Conservation (phyloP, 2,797 vertebrate species). For the Propithecus deckenii region DNA sequence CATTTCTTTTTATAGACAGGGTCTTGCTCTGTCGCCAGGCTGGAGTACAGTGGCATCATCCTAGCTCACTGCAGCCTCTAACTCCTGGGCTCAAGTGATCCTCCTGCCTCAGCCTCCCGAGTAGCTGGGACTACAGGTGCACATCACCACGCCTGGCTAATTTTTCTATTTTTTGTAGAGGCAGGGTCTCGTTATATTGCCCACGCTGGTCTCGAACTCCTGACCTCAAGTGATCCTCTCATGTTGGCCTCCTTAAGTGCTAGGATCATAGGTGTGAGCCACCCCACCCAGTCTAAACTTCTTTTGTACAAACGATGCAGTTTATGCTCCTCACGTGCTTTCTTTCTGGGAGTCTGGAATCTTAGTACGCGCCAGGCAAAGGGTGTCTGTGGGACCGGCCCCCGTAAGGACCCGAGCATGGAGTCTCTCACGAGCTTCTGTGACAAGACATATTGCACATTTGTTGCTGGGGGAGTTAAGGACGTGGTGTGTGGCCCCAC, state of each 20-base stretch:
- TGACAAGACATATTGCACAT: no score
- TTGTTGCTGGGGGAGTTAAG: no score
- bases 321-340: background rate
- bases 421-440: background rate
- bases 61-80: background rate
- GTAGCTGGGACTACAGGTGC: background rate
- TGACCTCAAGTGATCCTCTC: background rate
- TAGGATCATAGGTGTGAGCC: no score
- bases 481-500: background rate
- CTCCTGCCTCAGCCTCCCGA: background rate
- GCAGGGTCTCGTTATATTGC: background rate
- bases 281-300: background rate
- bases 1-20: background rate
- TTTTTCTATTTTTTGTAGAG: background rate
- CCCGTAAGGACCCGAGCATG: background rate
- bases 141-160: background rate
- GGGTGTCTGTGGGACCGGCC: background rate
- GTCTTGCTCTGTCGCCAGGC: background rate
- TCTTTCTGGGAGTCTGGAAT: background rate
- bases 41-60: background rate
- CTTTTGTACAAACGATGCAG: background rate
- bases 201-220: background rate
- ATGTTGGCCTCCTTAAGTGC: no score
- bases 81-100: background rate
- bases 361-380: background rate